Evolutionary conservation across 2,797 vertebrate species (phyloP).

Genomic region (Oceanodroma leucorhoa): DNA sequence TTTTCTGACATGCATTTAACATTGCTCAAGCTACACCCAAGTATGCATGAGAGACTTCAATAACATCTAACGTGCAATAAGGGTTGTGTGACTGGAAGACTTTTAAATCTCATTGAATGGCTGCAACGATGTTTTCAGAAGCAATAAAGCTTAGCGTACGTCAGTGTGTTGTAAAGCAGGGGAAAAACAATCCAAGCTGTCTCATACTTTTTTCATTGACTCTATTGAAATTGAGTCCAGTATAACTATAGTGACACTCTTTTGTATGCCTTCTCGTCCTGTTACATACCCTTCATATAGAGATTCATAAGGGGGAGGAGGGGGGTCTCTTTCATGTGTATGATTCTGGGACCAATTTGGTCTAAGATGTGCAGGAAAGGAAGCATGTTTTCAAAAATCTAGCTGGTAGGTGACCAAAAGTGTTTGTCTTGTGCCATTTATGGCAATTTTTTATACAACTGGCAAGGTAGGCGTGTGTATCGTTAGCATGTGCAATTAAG

Average conservation of each 20-base stretch:
- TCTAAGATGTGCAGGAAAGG: background rate
- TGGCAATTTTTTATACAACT: background rate
- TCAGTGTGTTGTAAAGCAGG: background rate
- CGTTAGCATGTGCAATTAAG: background rate
- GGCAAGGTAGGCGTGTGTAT: background rate
- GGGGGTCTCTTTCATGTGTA: background rate
- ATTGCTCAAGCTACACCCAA: background rate
- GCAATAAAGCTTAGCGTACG: background rate
- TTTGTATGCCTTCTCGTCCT: background rate
- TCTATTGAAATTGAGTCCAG: background rate
- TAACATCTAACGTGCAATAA: background rate
- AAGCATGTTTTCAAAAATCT: background rate
- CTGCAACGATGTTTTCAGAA: conserved; percentile 26
- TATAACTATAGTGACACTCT: background rate
- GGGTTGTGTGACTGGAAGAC: background rate
- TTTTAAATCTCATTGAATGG: background rate
- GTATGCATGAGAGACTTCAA: background rate
- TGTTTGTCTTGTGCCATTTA: background rate
- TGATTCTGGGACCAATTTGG: background rate
- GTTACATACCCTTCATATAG: background rate
- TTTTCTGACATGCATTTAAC: background rate
- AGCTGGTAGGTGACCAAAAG: background rate
- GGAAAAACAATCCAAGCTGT: background rate
- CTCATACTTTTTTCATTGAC: background rate
- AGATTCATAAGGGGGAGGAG: too few relatives aligned